Evolutionary conservation across 2,888 invertebrate genomes (phyloP).

Genomic region (Tenthredo livida): DNA sequence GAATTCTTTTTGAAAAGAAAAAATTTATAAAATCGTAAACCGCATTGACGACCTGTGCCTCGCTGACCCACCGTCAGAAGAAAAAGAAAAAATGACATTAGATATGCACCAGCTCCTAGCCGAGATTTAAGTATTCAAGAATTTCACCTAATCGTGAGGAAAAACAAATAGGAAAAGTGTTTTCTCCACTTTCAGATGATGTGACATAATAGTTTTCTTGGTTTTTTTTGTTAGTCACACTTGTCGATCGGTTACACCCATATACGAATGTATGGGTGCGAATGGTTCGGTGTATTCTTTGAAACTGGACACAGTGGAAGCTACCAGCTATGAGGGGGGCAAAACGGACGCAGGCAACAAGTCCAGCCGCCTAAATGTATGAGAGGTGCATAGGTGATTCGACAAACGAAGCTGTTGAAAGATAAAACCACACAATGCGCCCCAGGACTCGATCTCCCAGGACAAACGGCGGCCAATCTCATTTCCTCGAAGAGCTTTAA

Average conservation of each 20-base stretch:
- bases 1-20: conserved; percentile 48
- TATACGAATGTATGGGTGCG: background rate
- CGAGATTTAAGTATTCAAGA: background rate
- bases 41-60: conserved; percentile 17
- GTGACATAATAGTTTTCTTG: background rate
- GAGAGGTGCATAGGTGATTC: conserved; percentile 38
- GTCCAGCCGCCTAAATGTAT: conserved; percentile 15
- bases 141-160: background rate
- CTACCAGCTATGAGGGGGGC: conserved; percentile 5
- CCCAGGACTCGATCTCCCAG: conserved; percentile 61
- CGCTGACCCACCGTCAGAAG: conserved; percentile 11
- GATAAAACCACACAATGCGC: conserved; percentile 74
- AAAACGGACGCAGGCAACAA: conserved; percentile 29
- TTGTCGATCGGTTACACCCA: background rate
- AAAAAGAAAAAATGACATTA: conserved; percentile 9
- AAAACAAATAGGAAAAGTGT: background rate
- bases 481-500: conserved; percentile 45
- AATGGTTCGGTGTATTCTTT: conserved; percentile 39
- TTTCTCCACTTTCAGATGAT: background rate
- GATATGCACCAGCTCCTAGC: background rate
- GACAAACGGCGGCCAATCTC: conserved; percentile 50
- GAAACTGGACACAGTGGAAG: conserved; percentile 48
- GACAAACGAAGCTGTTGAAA: conserved; percentile 74
- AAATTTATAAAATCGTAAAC: conserved; percentile 55
- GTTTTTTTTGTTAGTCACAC: background rate